Percentiles rank a stretch among this genome's conserved stretches.
phyloP scores from a whole-genome alignment of 2,888 invertebrate genomes.

The Monochamus alternatus region DNA sequence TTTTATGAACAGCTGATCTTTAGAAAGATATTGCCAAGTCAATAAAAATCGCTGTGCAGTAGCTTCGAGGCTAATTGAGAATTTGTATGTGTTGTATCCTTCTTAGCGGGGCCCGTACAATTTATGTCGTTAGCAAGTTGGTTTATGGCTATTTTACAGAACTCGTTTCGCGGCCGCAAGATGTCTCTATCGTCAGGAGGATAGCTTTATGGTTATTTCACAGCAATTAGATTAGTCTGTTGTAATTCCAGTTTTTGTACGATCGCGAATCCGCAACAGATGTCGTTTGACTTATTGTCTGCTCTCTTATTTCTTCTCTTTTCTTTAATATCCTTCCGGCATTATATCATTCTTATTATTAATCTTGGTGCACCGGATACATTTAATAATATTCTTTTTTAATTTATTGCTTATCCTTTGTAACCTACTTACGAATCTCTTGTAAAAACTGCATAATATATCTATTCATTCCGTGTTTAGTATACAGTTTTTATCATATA shows the following conservation, averaged over 20 bases:
- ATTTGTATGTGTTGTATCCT: constrained; percentile 70
- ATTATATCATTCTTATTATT: constrained; percentile 55
- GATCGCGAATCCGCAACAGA: constrained; percentile 66
- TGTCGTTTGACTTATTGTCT: constrained; percentile 69
- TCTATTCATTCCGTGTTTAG: too few species aligned
- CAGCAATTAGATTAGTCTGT: constrained; percentile 71
- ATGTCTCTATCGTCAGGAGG: constrained; percentile 71
- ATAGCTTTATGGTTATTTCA: constrained; percentile 70
- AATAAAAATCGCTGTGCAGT: constrained; percentile 53
- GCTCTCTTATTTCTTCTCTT: constrained; percentile 51
- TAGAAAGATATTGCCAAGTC: constrained; percentile 37
- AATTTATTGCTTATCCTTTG: constrained; percentile 23
- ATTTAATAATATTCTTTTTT: constrained; percentile 36
- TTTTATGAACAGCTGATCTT: not conserved
- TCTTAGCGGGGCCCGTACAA: constrained; percentile 61
- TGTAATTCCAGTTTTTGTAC: constrained; percentile 69
- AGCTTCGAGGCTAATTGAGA: constrained; percentile 65
- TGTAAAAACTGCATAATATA: not conserved
- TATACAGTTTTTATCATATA: too few species aligned
- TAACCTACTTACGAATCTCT: not conserved
- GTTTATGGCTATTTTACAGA: constrained; percentile 70
- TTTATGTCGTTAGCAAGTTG: constrained; percentile 69
- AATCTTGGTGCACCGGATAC: constrained; percentile 45
- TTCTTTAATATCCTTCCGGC: constrained; percentile 54
- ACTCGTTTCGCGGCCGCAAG: constrained; percentile 70